Evolutionary conservation across 2,797 vertebrate genomes (phyloP).

Genomic region (Pseudochromis fuscus): DNA sequence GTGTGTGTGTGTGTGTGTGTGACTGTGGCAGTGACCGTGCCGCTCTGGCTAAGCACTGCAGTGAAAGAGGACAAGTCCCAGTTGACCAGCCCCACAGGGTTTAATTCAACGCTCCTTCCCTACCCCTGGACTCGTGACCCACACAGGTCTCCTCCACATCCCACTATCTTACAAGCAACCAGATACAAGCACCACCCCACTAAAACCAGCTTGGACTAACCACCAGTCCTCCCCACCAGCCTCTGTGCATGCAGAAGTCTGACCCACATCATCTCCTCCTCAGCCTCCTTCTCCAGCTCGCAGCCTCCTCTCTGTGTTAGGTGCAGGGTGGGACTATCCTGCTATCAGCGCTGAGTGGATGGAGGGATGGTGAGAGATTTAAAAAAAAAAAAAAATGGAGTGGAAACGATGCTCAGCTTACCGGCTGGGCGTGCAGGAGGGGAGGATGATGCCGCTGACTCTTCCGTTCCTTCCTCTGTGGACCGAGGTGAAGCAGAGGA

Average conservation of each 20-base stretch:
- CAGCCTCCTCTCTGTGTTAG: conserved; percentile 37
- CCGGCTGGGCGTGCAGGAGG: conserved; percentile 78
- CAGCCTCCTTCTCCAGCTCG: conserved; percentile 42
- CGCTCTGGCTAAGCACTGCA: conserved; percentile 70
- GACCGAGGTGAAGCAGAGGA: conserved; percentile 56
- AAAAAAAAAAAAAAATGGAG: too few relatives aligned
- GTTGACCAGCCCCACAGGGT: conserved; percentile 62
- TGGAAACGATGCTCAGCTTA: conserved; percentile 73
- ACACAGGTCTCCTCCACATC: conserved; percentile 26
- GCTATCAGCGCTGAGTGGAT: conserved; percentile 15
- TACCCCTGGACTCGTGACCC: conserved; percentile 30
- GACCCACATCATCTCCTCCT: conserved; percentile 52
- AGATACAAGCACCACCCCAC: conserved; percentile 17
- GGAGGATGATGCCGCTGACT: conserved; percentile 74
- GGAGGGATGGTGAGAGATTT: conserved; percentile 27
- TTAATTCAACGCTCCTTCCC: conserved; percentile 30
- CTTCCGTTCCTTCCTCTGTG: conserved; percentile 71
- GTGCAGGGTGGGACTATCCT: conserved; percentile 57
- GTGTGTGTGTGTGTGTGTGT: conserved; percentile 13
- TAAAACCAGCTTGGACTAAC: conserved; percentile 4
- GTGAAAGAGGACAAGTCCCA: conserved; percentile 78
- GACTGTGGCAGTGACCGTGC: conserved; percentile 52
- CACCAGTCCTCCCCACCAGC: conserved; percentile 40
- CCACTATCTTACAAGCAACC: neutral
- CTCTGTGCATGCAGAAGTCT: conserved; percentile 33